Evolutionary conservation across 2,113 vertebrate species (phyloP).

Genomic region (Thomomys bottae): DNA sequence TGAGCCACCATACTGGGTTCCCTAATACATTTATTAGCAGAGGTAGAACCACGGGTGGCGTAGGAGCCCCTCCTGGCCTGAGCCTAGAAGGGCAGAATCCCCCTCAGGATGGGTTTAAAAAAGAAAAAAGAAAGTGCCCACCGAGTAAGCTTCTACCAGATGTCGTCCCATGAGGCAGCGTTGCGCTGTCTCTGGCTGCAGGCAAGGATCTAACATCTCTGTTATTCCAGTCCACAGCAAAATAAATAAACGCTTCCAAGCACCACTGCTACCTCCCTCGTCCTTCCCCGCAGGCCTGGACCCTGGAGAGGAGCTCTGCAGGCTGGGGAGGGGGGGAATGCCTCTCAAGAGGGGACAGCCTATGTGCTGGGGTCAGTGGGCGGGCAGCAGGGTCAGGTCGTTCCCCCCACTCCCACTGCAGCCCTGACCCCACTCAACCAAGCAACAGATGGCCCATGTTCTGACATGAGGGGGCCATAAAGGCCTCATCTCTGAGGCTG

Average conservation of each 20-base stretch:
- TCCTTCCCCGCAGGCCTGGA: neutral
- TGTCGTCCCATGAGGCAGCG: rapidly evolving
- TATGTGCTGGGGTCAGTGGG: constrained; percentile 32
- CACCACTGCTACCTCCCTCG: neutral
- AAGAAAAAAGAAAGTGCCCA: neutral
- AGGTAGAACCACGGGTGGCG: too few species aligned
- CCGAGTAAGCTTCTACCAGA: rapidly evolving
- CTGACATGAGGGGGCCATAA: constrained; percentile 72
- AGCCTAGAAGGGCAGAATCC: too few species aligned
- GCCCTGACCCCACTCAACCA: constrained; percentile 74
- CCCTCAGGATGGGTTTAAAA: too few species aligned
- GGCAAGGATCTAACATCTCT: neutral
- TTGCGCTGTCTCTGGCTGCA: neutral
- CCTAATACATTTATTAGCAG: too few species aligned
- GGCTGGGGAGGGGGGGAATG: too few species aligned
- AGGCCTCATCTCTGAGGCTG: constrained; percentile 68
- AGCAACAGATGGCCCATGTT: constrained; percentile 62
- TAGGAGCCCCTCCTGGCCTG: too few species aligned
- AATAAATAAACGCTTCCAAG: neutral
- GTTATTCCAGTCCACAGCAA: neutral
- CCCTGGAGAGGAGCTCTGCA: too few species aligned
- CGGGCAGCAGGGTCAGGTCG: constrained; percentile 28
- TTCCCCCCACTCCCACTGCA: too few species aligned
- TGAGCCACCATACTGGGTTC: too few species aligned
- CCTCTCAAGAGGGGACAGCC: neutral